Evolutionary conservation across 2,797 vertebrate species (phyloP), one percentile per base, ranked within the genome.

Genomic region (Nasua narica): DNA sequence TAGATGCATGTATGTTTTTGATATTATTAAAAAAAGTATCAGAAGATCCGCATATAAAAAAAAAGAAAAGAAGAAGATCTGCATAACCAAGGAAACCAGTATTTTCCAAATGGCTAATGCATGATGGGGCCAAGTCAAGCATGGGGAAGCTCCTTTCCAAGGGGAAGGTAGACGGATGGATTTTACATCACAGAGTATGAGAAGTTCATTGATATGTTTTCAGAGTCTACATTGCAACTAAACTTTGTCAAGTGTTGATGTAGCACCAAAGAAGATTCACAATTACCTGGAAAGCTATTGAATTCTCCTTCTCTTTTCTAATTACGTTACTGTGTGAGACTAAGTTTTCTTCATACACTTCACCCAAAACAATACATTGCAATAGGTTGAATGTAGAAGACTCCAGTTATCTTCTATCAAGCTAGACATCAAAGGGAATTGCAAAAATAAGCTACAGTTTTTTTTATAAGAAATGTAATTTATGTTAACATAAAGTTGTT

Each of bases 381-480:
- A 77, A 27, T 46, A 54, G 18, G 40, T 2, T 87, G 46, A 87
- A 72, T 70, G 15, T 8, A 32, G 29, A 87, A 50, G 62, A 92
- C 79, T 50, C 78, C 5, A 27, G 23, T 43, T 60, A 27, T 16
- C 56, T 40, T 79, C 48, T 35, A 27, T 72, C 52, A 67, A 88
- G 19, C 23, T 52, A 54, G 60, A 83, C 35, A 60, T 69, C 40
- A 74, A 48, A 52, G 29, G 92, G 35, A 77, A 89, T 32, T 69
- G 16, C 46, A 65, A 56, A 89, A 62, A 11, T 29, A 37, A 87
- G 60, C 10, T 78, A 65, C 8, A 65, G 54, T 74, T 69, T 92
- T 92, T 83, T 94, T 58, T 29, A 15, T 52, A 65, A 87, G 62
- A 91, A 78, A n/a, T 93, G 37, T 43, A 74, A 40, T 50, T 87